These are phyloP conservation scores for Tiliqua scincoides DNA, from an alignment of 2,113 vertebrate species.

Conservation along the genomic window DNA sequence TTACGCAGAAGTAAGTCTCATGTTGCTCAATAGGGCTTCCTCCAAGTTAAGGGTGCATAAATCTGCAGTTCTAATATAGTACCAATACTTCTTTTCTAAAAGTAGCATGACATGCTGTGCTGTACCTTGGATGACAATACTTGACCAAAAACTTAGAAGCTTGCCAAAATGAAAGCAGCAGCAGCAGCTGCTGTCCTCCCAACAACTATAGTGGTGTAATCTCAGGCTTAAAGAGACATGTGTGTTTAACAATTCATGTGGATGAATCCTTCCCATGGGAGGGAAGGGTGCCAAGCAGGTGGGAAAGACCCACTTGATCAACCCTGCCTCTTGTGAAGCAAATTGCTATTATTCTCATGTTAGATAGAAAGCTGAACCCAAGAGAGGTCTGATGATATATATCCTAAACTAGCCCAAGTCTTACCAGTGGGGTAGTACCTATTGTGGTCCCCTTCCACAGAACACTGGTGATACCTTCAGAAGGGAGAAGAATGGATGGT, in stretches of 20 bases:
- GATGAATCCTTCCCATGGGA: too few relatives aligned
- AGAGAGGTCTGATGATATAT: background rate
- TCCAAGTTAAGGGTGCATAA: too few relatives aligned
- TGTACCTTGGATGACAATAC: background rate
- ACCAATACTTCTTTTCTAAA: background rate
- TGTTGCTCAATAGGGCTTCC: too few relatives aligned
- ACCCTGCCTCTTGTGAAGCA: background rate
- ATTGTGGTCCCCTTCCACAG: background rate
- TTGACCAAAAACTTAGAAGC: background rate
- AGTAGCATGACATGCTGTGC: background rate
- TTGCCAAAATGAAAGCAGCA: background rate
- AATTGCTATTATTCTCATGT: background rate
- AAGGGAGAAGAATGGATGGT: background rate
- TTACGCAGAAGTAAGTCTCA: too few relatives aligned
- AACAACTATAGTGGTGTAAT: too few relatives aligned
- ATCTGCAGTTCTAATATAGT: background rate
- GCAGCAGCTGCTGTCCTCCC: too few relatives aligned
- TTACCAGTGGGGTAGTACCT: background rate
- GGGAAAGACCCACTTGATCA: too few relatives aligned
- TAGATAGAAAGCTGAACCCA: background rate
- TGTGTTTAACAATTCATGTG: too few relatives aligned
- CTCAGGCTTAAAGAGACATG: too few relatives aligned
- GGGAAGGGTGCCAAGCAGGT: too few relatives aligned
- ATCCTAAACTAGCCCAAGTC: background rate
- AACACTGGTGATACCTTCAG: background rate